Base-by-base conservation (phyloP, 1,140 invertebrate species). In the Lasioglossum baleicum region DNA sequence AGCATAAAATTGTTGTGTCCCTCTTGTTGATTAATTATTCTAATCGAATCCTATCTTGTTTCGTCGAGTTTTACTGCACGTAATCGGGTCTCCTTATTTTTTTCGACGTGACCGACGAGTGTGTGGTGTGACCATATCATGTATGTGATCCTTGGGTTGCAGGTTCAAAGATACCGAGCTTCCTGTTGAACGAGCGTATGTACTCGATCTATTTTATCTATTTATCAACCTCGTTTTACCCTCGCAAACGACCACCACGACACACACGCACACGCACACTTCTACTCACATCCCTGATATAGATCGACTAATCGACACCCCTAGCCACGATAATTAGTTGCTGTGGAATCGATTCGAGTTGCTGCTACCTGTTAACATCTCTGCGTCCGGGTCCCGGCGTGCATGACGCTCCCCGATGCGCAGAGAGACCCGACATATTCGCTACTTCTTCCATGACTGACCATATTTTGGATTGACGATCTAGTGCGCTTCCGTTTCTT, bases 121-220 rank as follows among this genome's bases (percentile, higher is more conserved):
- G 86, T 83, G 79, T 85, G 87, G 84, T 89, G 85, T 90, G 82
- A 91, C 78, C 79, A 89, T 90, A 88, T 83, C 67, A 89, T 82
- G 74, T 89, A 88, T 91, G 64, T 93, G 89, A 90, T 93, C 89
- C 92, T 92, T 93, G 89, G 91, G 95, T 97, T 97, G 90, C 96
- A 97, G 96, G 96, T 96, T 96, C 96, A 97, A 96, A 96, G 96
- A 97, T 94, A 95, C 95, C 92, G 96, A 97, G 94, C 95, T 96
- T 92, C 95, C 96, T 92, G 94, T 96, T 95, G 96, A 97, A 94
- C 95, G 96, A 96, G 95, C 96, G 96, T 97, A 97, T 95, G 96
- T 97, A 97, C 94, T 93, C 91, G 92, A 92, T 92, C 89, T 88
- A 42, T 93, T 90, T 91, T 93, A 91, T 90, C 83, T 92, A 84